Evolutionary conservation across 2,888 invertebrate genomes (phyloP).

Genomic region (Ischnura elegans): DNA sequence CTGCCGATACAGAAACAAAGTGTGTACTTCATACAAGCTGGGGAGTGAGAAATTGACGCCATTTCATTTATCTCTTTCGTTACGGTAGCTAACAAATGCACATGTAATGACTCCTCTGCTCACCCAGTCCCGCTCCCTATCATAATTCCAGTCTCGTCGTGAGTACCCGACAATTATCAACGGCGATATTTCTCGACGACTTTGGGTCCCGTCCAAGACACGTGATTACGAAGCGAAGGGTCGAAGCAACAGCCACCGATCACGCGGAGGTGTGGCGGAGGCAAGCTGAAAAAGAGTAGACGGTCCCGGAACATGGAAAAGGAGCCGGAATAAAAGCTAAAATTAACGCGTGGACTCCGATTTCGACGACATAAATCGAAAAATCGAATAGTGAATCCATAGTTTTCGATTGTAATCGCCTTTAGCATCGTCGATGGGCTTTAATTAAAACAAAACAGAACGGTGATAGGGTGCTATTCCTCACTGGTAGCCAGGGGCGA

Average conservation of each 20-base stretch:
- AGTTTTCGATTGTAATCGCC: too few species aligned
- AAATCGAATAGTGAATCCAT: too few species aligned
- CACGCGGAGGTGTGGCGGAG: not conserved
- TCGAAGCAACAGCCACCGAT: not conserved
- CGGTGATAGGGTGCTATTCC: too few species aligned
- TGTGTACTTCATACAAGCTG: not conserved
- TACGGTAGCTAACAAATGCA: not conserved
- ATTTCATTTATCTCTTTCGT: not conserved
- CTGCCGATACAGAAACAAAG: too few species aligned
- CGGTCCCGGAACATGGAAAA: not conserved
- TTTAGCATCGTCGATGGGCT: too few species aligned
- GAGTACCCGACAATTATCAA: not conserved
- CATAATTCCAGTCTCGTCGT: not conserved
- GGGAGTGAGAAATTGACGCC: not conserved
- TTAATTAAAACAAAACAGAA: too few species aligned
- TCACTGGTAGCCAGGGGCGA: too few species aligned
- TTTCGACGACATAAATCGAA: too few species aligned
- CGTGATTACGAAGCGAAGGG: not conserved
- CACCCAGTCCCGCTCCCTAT: not conserved
- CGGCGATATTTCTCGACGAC: not conserved
- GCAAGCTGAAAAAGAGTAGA: not conserved
- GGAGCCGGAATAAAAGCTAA: too few species aligned
- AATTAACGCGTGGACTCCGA: too few species aligned
- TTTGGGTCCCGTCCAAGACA: not conserved
- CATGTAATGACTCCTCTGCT: not conserved